phyloP scores from a whole-genome alignment of 2,888 invertebrate species.

The Drosophila peninsularis region DNA sequence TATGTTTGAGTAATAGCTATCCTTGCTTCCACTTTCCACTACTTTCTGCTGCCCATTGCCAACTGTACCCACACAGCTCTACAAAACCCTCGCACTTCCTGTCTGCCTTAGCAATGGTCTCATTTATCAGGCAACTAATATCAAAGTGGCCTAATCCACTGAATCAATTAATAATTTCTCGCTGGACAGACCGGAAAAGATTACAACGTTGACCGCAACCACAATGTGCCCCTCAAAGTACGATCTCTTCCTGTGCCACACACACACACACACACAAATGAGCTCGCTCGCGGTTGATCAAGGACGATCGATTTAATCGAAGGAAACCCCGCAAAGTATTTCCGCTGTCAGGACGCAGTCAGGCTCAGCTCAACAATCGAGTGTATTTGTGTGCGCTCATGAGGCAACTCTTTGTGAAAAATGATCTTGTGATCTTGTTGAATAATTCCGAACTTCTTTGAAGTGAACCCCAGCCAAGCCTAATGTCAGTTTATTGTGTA shows the following conservation, averaged over 20 bases:
- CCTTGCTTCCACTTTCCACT: not conserved
- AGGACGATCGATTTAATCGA: conserved; percentile 51
- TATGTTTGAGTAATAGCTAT: not conserved
- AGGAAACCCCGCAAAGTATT: conserved; percentile 44
- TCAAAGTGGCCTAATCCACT: conserved; percentile 33
- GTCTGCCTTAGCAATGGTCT: not conserved
- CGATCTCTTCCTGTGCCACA: conserved; percentile 36
- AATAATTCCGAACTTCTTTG: conserved; percentile 63
- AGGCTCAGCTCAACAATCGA: conserved; percentile 1
- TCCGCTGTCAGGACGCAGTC: conserved; percentile 59
- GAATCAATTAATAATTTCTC: conserved; percentile 62
- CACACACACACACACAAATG: conserved; percentile 10
- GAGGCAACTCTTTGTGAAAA: conserved; percentile 70
- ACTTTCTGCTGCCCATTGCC: not conserved
- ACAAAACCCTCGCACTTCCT: conserved; percentile 29
- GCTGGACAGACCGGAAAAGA: conserved; percentile 65
- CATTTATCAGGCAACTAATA: conserved; percentile 32
- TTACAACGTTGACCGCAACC: conserved; percentile 59
- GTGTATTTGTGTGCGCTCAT: too few species aligned
- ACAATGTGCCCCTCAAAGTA: conserved; percentile 4
- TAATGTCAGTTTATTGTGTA: conserved; percentile 74
- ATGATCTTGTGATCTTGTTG: conserved; percentile 78
- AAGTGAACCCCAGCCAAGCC: conserved; percentile 35
- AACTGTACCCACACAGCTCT: not conserved
- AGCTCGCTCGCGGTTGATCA: conserved; percentile 3